phyloP scores from a whole-genome alignment of 2,888 invertebrate genomes.

The Phortica okadai region DNA sequence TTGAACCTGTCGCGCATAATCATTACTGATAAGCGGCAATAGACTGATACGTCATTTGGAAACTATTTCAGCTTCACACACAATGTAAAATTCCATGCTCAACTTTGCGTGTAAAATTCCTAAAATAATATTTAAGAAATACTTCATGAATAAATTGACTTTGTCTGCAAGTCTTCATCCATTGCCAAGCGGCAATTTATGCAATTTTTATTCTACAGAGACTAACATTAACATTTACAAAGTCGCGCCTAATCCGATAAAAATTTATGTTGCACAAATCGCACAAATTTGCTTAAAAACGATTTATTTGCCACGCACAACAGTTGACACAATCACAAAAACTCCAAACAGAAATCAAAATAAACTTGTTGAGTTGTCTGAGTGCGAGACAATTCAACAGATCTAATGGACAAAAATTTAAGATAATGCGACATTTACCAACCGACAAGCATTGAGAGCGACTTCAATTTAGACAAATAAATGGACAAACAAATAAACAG shows the following conservation, averaged over 20 bases:
- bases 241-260: slow-evolving; percentile 4
- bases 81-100: too few relatives aligned
- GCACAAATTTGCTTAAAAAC: slow-evolving; percentile 58
- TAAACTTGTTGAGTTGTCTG: slow-evolving; percentile 45
- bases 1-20: too few relatives aligned
- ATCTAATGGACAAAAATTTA: slow-evolving; percentile 51
- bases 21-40: too few relatives aligned
- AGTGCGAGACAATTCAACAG: slow-evolving; percentile 52
- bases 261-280: slow-evolving; percentile 45
- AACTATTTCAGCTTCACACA: too few relatives aligned
- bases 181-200: too few relatives aligned
- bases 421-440: slow-evolving; percentile 39
- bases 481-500: background rate
- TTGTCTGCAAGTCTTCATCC: too few relatives aligned
- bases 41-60: too few relatives aligned
- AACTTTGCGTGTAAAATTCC: too few relatives aligned
- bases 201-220: background rate
- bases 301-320: slow-evolving; percentile 55
- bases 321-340: slow-evolving; percentile 62
- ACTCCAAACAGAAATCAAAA: slow-evolving; percentile 55
- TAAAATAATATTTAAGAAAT: too few relatives aligned
- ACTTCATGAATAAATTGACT: too few relatives aligned
- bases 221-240: background rate
- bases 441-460: background rate
- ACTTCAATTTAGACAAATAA: background rate